Percentiles rank a stretch among this genome's conserved stretches.
phyloP scores from a whole-genome alignment of 2,888 invertebrate genomes.

The Campoplex nolae region DNA sequence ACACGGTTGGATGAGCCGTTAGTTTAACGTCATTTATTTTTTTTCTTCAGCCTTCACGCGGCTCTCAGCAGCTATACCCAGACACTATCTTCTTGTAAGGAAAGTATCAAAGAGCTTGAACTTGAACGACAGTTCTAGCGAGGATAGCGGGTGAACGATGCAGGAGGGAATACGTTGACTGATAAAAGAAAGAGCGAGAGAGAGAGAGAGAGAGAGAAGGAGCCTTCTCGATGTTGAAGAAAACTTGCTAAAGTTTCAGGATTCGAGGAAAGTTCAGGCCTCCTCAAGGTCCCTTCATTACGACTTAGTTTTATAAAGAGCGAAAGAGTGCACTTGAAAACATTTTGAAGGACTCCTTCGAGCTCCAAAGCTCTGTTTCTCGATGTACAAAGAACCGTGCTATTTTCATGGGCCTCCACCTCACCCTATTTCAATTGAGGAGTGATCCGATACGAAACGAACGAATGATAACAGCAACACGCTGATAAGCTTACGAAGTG shows the following conservation, averaged over 20 bases:
- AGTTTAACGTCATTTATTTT: background rate
- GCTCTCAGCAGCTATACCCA: no score
- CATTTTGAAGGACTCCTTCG: background rate
- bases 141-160: background rate
- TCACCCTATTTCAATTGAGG: background rate
- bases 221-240: background rate
- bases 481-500: background rate
- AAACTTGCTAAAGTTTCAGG: background rate
- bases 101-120: slow-evolving; percentile 2
- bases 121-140: background rate
- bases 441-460: background rate
- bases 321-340: slow-evolving; percentile 21
- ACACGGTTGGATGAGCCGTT: background rate
- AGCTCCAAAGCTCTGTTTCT: background rate
- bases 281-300: background rate
- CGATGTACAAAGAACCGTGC: background rate
- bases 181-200: background rate
- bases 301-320: slow-evolving; percentile 15
- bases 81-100: background rate
- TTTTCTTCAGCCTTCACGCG: no score
- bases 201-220: background rate
- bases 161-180: background rate
- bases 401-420: background rate
- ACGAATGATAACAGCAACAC: background rate
- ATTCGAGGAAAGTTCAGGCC: background rate